Conservation (phyloP, 2,888 invertebrate species). For the Xestia c-nigrum region DNA sequence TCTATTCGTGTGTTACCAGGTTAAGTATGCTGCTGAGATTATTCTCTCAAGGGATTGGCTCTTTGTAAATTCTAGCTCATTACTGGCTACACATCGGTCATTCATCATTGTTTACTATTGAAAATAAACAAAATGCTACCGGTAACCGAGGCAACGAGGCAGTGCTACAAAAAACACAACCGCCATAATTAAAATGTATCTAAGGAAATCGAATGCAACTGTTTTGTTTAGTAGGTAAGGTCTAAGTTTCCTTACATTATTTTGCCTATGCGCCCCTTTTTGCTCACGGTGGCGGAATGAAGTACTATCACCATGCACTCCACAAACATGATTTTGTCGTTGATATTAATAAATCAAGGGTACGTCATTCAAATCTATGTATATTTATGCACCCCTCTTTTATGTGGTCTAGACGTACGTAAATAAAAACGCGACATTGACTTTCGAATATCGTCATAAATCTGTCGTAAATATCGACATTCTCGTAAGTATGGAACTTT, state of each 20-base stretch:
- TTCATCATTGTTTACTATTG: neutral
- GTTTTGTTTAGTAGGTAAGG: neutral
- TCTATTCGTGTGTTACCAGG: too few relatives aligned
- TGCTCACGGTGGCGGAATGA: neutral
- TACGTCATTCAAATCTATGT: constrained; percentile 24
- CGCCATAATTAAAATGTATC: neutral
- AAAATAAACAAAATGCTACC: constrained; percentile 1
- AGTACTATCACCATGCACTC: neutral
- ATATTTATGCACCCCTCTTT: constrained; percentile 61
- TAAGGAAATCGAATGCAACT: neutral
- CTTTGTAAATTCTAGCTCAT: too few relatives aligned
- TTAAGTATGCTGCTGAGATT: too few relatives aligned
- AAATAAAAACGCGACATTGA: constrained; percentile 46
- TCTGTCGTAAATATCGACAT: constrained; percentile 30
- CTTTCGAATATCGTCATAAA: constrained; percentile 30
- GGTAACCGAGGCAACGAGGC: neutral
- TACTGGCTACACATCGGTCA: too few relatives aligned
- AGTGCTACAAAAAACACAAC: constrained; percentile 9
- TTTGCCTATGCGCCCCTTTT: neutral
- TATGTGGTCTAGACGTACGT: constrained; percentile 58
- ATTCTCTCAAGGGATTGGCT: too few relatives aligned
- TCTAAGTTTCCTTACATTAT: neutral
- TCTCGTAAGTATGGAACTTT: constrained; percentile 9
- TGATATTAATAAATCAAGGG: constrained; percentile 30
- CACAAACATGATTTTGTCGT: constrained; percentile 25